Base-by-base conservation (phyloP, 2,797 vertebrate species). In the Masticophis lateralis region DNA sequence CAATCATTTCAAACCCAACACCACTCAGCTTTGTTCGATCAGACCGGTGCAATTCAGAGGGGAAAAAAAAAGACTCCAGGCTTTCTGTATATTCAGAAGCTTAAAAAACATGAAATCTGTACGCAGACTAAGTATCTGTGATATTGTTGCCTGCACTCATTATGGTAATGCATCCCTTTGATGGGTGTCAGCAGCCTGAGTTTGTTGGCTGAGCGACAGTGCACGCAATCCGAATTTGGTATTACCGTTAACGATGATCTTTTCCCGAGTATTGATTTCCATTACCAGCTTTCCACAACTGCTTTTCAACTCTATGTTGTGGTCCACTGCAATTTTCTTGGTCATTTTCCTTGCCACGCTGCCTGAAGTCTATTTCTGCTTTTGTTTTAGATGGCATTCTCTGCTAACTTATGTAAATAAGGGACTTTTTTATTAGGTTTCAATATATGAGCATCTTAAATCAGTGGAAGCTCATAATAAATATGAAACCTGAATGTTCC, bases 361-460 rank as follows among this genome's bases (percentile, higher is more conserved):
- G 47, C 79, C 22, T 90, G 13, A 61, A 56, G 90, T 96, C 94
- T 95, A 94, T 53, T 51, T 94, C 95, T 94, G 88, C 92, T 25
- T 92, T 94, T 95, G 61, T 95, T 94, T 91, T 96, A 90, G 61
- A 94, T 94, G 91, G 91, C 95, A 91, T 66, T 92, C 96, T 96
- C 66, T 91, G 93, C 92, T 94, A 22, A 0, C 90, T 96, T 97
- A 97, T 96, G 96, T 96, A 98, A 97, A 98, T 97, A 96, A 96
- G 96, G 95, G 92, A 56, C 66, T 95, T 90, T 59, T 96, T 97
- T 97, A 96, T 95, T 96, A 94, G 94, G 92, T 97, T 97, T 96
- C 96, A 97, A 95, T 96, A 96, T 97, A 97, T 94, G 96, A 92
- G 95, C 95, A 91, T 96, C 96, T 97, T 97, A 97, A 97, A 97